phyloP scores from a whole-genome alignment of 2,888 invertebrate species.

The Lithophane semibrunnea region DNA sequence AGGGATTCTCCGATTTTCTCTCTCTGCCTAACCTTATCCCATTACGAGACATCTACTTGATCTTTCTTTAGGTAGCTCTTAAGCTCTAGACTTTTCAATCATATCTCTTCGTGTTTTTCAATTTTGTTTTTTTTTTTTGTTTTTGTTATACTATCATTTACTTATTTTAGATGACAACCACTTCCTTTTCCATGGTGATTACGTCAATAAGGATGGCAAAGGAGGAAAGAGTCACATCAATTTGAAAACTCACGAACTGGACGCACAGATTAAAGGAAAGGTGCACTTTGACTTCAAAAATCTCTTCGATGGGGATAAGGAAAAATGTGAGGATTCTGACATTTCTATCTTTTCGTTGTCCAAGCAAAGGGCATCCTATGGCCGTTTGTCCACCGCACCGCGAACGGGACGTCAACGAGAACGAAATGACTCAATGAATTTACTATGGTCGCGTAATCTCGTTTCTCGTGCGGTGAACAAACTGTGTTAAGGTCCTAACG shows the following conservation, averaged over 20 bases:
- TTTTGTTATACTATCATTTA: neutral
- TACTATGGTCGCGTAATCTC: too few relatives aligned
- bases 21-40: neutral
- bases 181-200: slow-evolving; percentile 33
- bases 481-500: neutral
- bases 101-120: neutral
- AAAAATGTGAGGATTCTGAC: slow-evolving; percentile 29
- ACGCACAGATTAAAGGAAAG: slow-evolving; percentile 25
- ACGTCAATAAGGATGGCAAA: neutral
- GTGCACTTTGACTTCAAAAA: slow-evolving; percentile 37
- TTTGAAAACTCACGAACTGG: slow-evolving; percentile 27
- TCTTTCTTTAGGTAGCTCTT: neutral
- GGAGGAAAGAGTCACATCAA: slow-evolving; percentile 24
- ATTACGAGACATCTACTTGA: neutral
- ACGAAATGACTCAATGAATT: too few relatives aligned
- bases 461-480: too few relatives aligned
- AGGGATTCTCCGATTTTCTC: neutral
- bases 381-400: too few relatives aligned
- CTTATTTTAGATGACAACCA: slow-evolving; percentile 30
- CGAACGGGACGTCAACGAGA: too few relatives aligned
- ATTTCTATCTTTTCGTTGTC: neutral
- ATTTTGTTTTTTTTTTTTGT: neutral
- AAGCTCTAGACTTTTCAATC: neutral
- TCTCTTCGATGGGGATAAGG: slow-evolving; percentile 50
- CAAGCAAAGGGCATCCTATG: neutral